Conservation (phyloP, 1,140 invertebrate genomes). For the Cepaea nemoralis region DNA sequence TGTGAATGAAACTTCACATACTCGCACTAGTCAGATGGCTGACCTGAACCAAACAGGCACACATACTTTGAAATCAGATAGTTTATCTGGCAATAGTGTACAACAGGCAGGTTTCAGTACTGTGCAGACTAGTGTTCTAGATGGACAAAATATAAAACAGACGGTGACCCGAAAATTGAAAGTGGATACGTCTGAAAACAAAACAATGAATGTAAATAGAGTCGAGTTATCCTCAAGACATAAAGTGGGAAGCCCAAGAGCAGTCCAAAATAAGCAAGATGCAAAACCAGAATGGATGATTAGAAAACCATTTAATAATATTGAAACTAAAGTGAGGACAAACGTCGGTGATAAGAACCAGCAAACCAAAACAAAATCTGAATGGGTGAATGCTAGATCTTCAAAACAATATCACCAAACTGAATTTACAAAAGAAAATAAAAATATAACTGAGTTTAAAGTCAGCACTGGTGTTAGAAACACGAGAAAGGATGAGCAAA, state of each 20-base stretch:
- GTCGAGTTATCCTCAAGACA: not conserved
- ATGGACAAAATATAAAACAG: not conserved
- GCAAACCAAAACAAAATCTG: not conserved
- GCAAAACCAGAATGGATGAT: slow-evolving; percentile 12
- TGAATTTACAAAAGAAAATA: not conserved
- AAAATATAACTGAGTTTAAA: not conserved
- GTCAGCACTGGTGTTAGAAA: not conserved
- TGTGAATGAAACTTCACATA: not conserved
- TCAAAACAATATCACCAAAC: not conserved
- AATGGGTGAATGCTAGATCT: not conserved
- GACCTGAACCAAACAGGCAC: no score
- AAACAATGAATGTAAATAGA: not conserved
- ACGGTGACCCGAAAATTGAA: not conserved
- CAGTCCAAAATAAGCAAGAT: not conserved
- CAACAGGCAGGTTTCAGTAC: not conserved
- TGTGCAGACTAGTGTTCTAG: not conserved
- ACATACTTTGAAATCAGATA: not conserved
- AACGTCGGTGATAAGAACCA: not conserved
- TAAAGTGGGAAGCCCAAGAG: not conserved
- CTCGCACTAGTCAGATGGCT: no score
- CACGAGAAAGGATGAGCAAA: not conserved
- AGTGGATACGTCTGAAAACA: not conserved
- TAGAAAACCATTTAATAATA: not conserved
- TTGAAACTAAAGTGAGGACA: not conserved
- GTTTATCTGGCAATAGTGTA: not conserved